Evolutionary conservation across 2,113 vertebrate species (phyloP).

Genomic region (Hystrix brachyura): DNA sequence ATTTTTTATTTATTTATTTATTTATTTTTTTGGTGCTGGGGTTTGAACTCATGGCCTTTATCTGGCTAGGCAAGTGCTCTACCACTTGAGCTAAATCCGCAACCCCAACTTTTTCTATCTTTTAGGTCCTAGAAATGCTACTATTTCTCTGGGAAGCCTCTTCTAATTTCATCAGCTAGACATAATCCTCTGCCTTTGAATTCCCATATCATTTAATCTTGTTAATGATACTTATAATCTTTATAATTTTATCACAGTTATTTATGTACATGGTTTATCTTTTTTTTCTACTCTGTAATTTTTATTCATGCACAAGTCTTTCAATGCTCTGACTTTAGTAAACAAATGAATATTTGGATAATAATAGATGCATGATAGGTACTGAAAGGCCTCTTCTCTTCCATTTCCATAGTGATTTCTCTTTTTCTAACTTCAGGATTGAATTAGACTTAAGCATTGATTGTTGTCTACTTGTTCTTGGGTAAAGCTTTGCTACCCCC

Average conservation of each 20-base stretch:
- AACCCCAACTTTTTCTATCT: neutral
- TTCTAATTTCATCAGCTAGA: conserved; percentile 42
- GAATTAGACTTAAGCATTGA: neutral
- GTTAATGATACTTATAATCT: neutral
- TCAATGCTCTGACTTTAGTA: conserved; percentile 39
- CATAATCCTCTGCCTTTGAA: conserved; percentile 44
- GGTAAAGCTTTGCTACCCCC: neutral
- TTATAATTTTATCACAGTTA: conserved; percentile 24
- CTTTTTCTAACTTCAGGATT: neutral
- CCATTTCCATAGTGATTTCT: neutral
- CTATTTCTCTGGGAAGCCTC: conserved; percentile 36
- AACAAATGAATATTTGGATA: conserved; percentile 30
- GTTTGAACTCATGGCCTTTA: too few relatives aligned
- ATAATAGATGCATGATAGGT: neutral
- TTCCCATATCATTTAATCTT: conserved; percentile 17
- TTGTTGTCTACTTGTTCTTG: neutral
- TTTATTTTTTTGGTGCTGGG: too few relatives aligned
- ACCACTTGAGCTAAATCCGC: too few relatives aligned
- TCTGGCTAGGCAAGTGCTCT: too few relatives aligned
- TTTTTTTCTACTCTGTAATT: conserved; percentile 13
- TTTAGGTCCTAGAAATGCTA: neutral
- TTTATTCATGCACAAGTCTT: neutral
- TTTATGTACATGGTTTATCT: neutral
- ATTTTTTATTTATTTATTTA: neutral
- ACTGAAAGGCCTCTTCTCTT: neutral